Evolutionary conservation across 2,888 invertebrate species (phyloP), one percentile per base, ranked within the genome.

Genomic region (Drosophila conformis): DNA sequence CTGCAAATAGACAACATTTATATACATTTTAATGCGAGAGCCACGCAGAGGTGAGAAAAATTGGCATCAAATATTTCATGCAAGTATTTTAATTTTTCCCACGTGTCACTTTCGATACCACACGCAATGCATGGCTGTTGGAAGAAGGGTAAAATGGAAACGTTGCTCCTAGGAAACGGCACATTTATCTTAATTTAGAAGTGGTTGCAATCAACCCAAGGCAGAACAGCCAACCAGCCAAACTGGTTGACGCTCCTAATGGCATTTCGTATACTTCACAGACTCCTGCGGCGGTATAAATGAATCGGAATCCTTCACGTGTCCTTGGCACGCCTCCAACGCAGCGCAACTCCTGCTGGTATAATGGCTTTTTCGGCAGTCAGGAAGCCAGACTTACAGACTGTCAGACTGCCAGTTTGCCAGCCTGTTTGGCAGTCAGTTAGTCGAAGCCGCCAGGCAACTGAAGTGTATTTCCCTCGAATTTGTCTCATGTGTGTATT

Each of bases 131-230:
- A 46, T 8, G 61, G 25, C 6, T 6, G 5, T 29, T 35, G 33
- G 29, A 31, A 25, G 38, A 7, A 2, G 21, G 13, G 49, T 15
- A 29, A 54, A 36, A 25, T 33, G 53, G 38, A 21, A 56, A 27
- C n/a, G 38, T 11, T 51, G 64, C 36, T 68, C 2, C 66, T 53
- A 64, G 60, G 57, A 51, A 69, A 58, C 25, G 51, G 51, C 69
- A 64, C 77, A 85, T 85, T 85, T 85, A 80, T 85, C 89, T 85
- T 85, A 85, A 85, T 89, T 89, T 85, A 71, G 87, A 57, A 56
- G 60, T 62, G 56, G 73, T 61, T 63, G 81, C 80, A 76, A 46
- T 25, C 65, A 59, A 64, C 31, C 73, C 54, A 80, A 48, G 59
- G 51, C 53, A 71, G 53, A 21, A 5, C 42, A 42, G 11, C 25